Evolutionary conservation across 2,113 vertebrate species (phyloP), one percentile per base, ranked within the genome.

Genomic region (Peromyscus leucopus): DNA sequence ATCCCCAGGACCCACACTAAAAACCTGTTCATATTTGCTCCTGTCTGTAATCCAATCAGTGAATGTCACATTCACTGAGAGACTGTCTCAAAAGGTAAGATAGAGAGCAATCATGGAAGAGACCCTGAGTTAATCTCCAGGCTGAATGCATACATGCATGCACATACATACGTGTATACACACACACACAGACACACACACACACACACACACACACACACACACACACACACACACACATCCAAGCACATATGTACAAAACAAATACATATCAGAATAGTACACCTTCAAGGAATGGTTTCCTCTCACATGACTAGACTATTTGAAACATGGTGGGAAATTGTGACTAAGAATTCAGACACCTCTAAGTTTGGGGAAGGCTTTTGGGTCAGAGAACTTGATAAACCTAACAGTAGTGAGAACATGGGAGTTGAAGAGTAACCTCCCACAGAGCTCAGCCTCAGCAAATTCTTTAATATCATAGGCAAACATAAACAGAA

Each of bases 401-500:
- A 28, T 28, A 79, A 86, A 46, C n/a, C 2, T 42, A 63, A 91
- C 0, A 94, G 42, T 17, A 1, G 26, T 90, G 16, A 86, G 72
- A 93, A 39, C 12, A 33, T 79, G 13, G 0, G 5, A 61, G 36
- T 48, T 89, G 31, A 89, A 67, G 76, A 85, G 80, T 72, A 33
- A 87, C 74, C 55, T 79, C 24, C n/a, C 93, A 61, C 4, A 80
- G 21, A 42, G n/a, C 78, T 33, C 16, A 85, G 33, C 80, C 12
- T 86, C n/a, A 69, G 7, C 5, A 78, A 84, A 17, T 59, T 87
- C 65, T 91, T 74, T 71, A 89, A 61, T 61, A 74, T 31, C 9
- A 80, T 55, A 71, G 67, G 11, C 83, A 95, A 78, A 90, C 91
- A 85, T 15, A 86, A 79, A 95, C 17, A 91, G 26, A 82, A 96